Evolutionary conservation across 1,140 invertebrate species (phyloP).

Genomic region (Ooceraea biroi): DNA sequence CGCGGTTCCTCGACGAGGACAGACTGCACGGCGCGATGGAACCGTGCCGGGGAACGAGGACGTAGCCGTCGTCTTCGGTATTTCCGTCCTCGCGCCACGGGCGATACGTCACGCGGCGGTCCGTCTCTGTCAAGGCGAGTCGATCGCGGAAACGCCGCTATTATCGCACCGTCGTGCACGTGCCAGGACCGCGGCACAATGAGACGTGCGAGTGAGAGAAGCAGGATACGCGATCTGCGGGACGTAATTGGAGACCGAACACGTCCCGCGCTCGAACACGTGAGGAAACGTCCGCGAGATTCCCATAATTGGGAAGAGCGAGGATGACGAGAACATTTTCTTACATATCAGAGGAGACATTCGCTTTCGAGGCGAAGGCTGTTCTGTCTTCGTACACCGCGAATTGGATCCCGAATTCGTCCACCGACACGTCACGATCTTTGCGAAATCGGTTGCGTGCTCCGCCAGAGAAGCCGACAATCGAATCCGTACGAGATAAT

Average conservation of each 20-base stretch:
- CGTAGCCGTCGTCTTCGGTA: slow-evolving; percentile 44
- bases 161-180: slow-evolving; percentile 23
- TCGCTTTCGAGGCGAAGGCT: too few relatives aligned
- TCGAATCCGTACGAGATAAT: slow-evolving; percentile 44
- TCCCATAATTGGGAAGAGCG: too few relatives aligned
- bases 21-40: slow-evolving; percentile 55
- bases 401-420: too few relatives aligned
- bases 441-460: too few relatives aligned
- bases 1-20: slow-evolving; percentile 44
- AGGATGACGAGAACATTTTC: too few relatives aligned
- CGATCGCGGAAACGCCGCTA: slow-evolving; percentile 57
- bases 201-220: slow-evolving; percentile 25
- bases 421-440: too few relatives aligned
- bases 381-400: too few relatives aligned
- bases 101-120: slow-evolving; percentile 58
- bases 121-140: slow-evolving; percentile 54
- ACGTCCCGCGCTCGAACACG: not conserved
- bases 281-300: not conserved
- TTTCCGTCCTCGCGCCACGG: slow-evolving; percentile 37
- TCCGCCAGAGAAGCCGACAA: not conserved
- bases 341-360: too few relatives aligned
- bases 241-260: not conserved
- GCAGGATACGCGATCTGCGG: not conserved
- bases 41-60: slow-evolving; percentile 32
- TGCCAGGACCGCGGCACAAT: slow-evolving; percentile 25